Conservation (phyloP, 2,888 invertebrate species). For the Leptogaster cylindrica region DNA sequence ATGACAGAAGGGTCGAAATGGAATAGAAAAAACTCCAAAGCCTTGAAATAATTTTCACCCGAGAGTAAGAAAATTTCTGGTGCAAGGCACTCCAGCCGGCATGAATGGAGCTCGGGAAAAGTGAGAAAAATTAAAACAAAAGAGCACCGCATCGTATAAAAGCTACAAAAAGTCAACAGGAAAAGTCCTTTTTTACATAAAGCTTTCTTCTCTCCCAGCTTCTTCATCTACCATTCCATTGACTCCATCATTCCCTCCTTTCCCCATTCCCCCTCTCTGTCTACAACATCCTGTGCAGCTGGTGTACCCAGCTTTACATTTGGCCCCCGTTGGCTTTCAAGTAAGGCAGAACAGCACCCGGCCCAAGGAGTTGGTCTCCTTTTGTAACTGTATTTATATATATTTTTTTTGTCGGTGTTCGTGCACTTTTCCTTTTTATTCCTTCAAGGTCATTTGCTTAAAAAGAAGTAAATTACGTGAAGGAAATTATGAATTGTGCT, state of each 20-base stretch:
- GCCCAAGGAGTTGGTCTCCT: background rate
- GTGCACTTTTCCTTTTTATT: slow-evolving; percentile 41
- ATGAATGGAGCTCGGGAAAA: slow-evolving; percentile 25
- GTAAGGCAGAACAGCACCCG: too few relatives aligned
- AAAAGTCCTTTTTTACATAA: slow-evolving; percentile 25
- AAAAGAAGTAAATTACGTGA: slow-evolving; percentile 37
- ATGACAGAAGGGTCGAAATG: background rate
- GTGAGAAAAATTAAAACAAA: slow-evolving; percentile 37
- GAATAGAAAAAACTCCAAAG: slow-evolving; percentile 6
- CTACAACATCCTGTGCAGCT: background rate
- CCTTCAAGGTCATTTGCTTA: slow-evolving; percentile 41
- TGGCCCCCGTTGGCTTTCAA: background rate
- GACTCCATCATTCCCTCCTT: background rate
- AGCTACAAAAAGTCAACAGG: slow-evolving; percentile 38
- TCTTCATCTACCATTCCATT: background rate
- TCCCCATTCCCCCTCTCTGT: background rate
- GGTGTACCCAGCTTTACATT: background rate
- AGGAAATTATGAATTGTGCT: slow-evolving; percentile 41
- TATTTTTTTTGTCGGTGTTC: background rate
- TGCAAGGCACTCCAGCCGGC: slow-evolving; percentile 14
- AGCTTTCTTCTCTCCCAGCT: slow-evolving; percentile 25
- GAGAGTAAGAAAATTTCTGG: slow-evolving; percentile 19
- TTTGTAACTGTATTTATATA: background rate
- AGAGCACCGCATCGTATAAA: slow-evolving; percentile 20
- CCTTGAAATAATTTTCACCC: slow-evolving; percentile 24